Evolutionary conservation across 2,797 vertebrate genomes (phyloP), one percentile per base, ranked within the genome.

Genomic region (Melanotaenia pygmaea): DNA sequence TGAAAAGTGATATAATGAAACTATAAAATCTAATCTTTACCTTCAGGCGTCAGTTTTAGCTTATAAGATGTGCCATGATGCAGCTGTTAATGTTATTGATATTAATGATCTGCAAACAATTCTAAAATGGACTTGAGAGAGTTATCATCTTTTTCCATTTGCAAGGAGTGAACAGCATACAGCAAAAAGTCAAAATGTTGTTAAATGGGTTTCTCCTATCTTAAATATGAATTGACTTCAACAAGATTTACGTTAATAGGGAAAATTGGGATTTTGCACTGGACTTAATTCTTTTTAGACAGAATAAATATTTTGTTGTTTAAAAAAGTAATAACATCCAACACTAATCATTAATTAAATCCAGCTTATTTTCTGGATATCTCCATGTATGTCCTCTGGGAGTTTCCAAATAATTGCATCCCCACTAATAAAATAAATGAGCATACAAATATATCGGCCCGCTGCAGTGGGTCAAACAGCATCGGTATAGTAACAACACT

Each of bases 341-440:
- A 63, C 32, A 18, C 32, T 59, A 57, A 63, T 51, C 45, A 54
- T 7, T 60, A 6, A 71, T 71, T 62, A 70, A 72, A 72, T 77
- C 37, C 8, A 4, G 30, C 45, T 67, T 80, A 63, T 74, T 72
- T 81, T 79, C 34, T 67, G 65, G 11, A 68, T 68, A 70, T 22
- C 50, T 30, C 22, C 47, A 40, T 26, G 14, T 12, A 14, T 58
- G 70, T 24, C 65, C 0, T 57, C 57, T 45, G 67, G 47, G 79
- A 76, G 1, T 14, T 77, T 37, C 13, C 34, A 65, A 72, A 81
- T 74, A 72, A 78, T 76, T 74, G 68, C 64, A 54, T 60, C 8
- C 40, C 30, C 58, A 56, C 28, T 43, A 40, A 40, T 40, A 40
- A 40, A 58, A 80, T 79, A 74, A 72, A 67, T 69, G 16, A 76